Conservation (phyloP, 1,140 invertebrate genomes). For the Anthonomus grandis region DNA sequence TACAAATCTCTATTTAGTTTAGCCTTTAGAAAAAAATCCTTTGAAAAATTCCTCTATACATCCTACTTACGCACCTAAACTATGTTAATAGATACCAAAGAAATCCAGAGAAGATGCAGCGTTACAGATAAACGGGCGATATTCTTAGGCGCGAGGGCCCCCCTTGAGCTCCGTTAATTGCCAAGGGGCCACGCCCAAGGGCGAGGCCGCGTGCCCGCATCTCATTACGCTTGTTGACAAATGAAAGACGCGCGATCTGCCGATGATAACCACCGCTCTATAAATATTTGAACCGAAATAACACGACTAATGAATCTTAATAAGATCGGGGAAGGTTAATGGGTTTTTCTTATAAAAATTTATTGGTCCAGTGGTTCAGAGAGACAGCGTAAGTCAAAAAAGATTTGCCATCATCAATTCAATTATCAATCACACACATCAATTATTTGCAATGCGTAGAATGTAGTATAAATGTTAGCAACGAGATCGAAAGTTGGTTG, state of each 20-base stretch:
- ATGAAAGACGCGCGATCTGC: conserved; percentile 42
- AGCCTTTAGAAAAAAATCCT: background rate
- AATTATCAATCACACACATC: no score
- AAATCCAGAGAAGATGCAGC: conserved; percentile 4
- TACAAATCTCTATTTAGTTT: no score
- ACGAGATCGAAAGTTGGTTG: no score
- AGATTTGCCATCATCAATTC: no score
- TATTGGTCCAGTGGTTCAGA: no score
- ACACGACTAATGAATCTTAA: conserved; percentile 31
- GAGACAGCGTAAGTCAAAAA: no score
- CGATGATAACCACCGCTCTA: conserved; percentile 30
- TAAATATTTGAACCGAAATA: conserved; percentile 24
- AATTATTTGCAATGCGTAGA: no score
- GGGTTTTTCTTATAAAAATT: no score
- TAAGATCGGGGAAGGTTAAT: conserved; percentile 6
- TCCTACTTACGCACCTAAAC: conserved; percentile 3
- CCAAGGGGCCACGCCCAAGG: conserved; percentile 45
- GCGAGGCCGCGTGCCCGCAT: conserved; percentile 48
- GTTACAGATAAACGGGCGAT: conserved; percentile 8
- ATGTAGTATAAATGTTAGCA: no score
- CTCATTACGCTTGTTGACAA: conserved; percentile 49
- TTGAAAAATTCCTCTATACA: no score
- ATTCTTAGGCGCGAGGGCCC: conserved; percentile 27
- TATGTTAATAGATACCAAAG: conserved; percentile 14
- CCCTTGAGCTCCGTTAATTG: conserved; percentile 45